Evolutionary conservation across 2,888 invertebrate genomes (phyloP).

Genomic region (Tinea pellionella): DNA sequence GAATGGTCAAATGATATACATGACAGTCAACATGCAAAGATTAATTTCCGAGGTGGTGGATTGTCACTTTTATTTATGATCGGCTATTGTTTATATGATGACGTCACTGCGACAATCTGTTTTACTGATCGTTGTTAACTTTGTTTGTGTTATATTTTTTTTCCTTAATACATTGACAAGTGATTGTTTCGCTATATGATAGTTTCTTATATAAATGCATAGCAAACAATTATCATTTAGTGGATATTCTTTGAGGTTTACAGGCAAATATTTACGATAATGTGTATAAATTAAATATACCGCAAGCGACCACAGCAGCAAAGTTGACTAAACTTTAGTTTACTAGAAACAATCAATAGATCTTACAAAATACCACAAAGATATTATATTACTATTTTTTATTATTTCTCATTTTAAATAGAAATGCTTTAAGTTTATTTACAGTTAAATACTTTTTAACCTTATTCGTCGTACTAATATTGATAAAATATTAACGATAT

Average conservation of each 20-base stretch:
- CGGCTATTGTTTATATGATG: conserved; percentile 58
- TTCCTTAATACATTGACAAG: too few relatives aligned
- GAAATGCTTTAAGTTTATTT: too few relatives aligned
- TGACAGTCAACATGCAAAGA: conserved; percentile 53
- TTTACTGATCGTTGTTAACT: not conserved
- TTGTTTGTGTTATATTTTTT: not conserved
- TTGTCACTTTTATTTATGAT: conserved; percentile 65
- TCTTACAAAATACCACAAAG: not conserved
- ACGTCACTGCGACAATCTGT: conserved; percentile 32
- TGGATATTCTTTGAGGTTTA: not conserved
- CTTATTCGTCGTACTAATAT: too few relatives aligned
- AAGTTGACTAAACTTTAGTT: not conserved
- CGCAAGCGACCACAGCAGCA: not conserved
- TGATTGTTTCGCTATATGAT: too few relatives aligned
- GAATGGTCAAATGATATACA: conserved; percentile 45
- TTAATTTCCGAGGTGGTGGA: conserved; percentile 64
- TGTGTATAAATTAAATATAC: not conserved
- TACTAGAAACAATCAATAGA: not conserved
- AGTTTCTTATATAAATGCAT: too few relatives aligned
- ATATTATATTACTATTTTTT: not conserved
- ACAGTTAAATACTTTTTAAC: too few relatives aligned
- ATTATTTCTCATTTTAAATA: not conserved
- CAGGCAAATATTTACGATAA: not conserved
- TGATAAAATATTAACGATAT: too few relatives aligned
- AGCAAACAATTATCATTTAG: not conserved